Base-by-base conservation (phyloP, 2,113 vertebrate genomes). In the Forbesichthys papilliferus region DNA sequence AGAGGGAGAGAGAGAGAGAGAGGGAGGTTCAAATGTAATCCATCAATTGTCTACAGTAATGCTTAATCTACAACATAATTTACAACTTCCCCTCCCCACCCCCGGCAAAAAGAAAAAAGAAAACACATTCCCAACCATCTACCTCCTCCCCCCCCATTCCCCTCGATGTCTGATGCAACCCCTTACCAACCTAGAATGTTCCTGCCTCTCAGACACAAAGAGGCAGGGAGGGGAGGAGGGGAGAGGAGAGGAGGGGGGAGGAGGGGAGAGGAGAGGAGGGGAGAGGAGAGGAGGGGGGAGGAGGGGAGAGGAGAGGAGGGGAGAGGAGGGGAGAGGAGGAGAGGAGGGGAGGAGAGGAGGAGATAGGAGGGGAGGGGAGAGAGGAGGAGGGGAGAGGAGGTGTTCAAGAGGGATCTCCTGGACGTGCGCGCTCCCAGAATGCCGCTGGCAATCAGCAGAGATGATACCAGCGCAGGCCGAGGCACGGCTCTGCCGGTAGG, bases 201-300 rank as follows among this genome's bases (percentile, higher is more conserved):
- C 79, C 84, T 82, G 69, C 68, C 84, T 85, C 84, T 87, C 83
- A 88, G 85, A 87, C 86, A 91, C 88, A 91, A 88, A 88, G 87
- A 84, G 75, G 85, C 80, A 75, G 60, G 59, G 60, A 80, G 78
- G 54, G 73, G 79, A 58, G 64, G 59, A 73, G 16, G 7, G 20
- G 61, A 14, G 16, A 52, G 9, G 34, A 64, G 47, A 51, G 60
- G 13, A 9, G 51, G 16, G 13, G 46, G 54, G 62, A 46, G 36
- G 46, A 18, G 52, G 9, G 63, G 52, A 18, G 20, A 20, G 49
- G 52, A 16, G 48, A 16, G 27, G 6, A 42, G 65, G 20, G 20
- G 16, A 14, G 36, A 20, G 36, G 36, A 42, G 18, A 12, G 16
- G 14, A 42, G 7, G 6, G 36, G 7, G 1, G 36, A 6, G 36